A percentile compares a stretch with the other conserved stretches of the same genome.
Conservation (phyloP, 2,888 invertebrate genomes). For the Peribatodes rhomboidaria region DNA sequence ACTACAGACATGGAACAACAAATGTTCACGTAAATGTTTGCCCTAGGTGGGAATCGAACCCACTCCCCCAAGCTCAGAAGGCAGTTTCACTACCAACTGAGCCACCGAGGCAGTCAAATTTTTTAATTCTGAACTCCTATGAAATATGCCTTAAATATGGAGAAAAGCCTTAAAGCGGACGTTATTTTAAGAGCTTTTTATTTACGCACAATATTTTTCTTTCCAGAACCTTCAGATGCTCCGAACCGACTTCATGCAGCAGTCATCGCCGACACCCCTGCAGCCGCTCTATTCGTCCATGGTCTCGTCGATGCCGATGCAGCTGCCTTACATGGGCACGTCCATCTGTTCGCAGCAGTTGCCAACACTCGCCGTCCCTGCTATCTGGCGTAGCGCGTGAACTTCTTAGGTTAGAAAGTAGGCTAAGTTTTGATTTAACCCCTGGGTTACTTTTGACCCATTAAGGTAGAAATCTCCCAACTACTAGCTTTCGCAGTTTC, state of each 20-base stretch:
- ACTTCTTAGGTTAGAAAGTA: constrained; percentile 22
- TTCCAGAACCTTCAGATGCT: constrained; percentile 61
- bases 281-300: constrained; percentile 60
- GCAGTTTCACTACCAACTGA: too few species aligned
- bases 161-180: too few species aligned
- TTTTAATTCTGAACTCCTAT: too few species aligned
- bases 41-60: too few species aligned
- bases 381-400: constrained; percentile 66
- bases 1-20: too few species aligned
- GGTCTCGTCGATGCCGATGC: constrained; percentile 54
- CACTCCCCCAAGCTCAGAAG: too few species aligned
- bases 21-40: too few species aligned
- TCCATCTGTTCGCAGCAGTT: constrained; percentile 58
- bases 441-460: not conserved
- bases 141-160: too few species aligned
- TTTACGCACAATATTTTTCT: not conserved
- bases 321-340: constrained; percentile 1
- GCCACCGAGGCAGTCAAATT: too few species aligned
- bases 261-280: constrained; percentile 53
- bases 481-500: too few species aligned
- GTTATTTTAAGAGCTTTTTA: too few species aligned
- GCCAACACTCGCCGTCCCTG: constrained; percentile 58
- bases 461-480: not conserved
- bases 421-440: constrained; percentile 16
- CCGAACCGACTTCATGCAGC: constrained; percentile 61